Evolutionary conservation across 23 tunicate species (phyloP).

Genomic region (Oikopleura albicans): DNA sequence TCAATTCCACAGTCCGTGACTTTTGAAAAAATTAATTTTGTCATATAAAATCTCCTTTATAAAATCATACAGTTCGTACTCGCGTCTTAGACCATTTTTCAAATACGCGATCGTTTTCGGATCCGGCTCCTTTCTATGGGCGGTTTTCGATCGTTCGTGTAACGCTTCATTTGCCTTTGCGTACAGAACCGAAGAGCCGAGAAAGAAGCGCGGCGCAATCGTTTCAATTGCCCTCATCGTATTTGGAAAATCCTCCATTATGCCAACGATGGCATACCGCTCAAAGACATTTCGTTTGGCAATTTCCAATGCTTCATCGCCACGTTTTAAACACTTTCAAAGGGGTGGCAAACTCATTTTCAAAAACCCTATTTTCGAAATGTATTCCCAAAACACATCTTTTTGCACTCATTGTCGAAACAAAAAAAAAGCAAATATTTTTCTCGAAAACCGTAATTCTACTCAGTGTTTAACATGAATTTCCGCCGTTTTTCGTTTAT

Average conservation of each 20-base stretch:
- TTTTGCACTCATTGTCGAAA: no score
- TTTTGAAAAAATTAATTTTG: neutral
- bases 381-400: no score
- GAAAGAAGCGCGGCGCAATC: neutral
- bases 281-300: neutral
- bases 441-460: no score
- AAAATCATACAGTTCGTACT: neutral
- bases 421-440: no score
- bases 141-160: neutral
- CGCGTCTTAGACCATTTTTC: neutral
- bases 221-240: neutral
- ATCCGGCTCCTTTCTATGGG: neutral
- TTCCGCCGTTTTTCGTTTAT: no score
- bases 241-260: neutral
- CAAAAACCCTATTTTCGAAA: no score
- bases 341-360: no score
- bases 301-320: neutral
- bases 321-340: neutral
- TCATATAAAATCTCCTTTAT: neutral
- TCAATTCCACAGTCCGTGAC: neutral
- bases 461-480: no score
- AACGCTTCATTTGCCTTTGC: neutral
- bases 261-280: neutral
- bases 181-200: neutral
- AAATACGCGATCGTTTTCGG: neutral